Conservation (phyloP, 2,113 vertebrate species). For the Hymenochirus boettgeri region DNA sequence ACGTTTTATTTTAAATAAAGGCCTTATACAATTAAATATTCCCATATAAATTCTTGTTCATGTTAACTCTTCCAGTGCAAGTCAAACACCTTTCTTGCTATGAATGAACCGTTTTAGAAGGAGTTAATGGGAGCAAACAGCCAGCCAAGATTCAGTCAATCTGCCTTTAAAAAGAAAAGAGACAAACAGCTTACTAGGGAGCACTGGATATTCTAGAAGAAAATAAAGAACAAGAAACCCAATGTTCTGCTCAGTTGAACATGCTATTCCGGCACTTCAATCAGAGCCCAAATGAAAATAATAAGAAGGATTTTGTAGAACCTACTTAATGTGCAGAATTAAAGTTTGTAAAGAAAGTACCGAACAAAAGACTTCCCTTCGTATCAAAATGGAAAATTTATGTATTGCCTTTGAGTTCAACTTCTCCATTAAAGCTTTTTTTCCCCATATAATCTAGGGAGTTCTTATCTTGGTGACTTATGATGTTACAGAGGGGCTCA, state of each 20-base stretch:
- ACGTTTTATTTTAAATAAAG: too few relatives aligned
- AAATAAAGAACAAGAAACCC: not conserved
- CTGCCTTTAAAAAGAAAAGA: not conserved
- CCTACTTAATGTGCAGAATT: conserved; percentile 56
- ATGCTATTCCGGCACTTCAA: conserved; percentile 16
- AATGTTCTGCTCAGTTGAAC: not conserved
- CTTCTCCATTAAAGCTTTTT: conserved; percentile 97
- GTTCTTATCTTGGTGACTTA: conserved; percentile 98
- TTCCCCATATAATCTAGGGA: conserved; percentile 93
- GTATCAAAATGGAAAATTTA: conserved; percentile 93
- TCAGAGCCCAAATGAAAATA: conserved; percentile 15
- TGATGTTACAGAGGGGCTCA: conserved; percentile 87
- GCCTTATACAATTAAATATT: too few relatives aligned
- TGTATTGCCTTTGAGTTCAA: conserved; percentile 97
- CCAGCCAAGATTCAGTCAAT: not conserved
- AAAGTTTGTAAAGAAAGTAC: conserved; percentile 84
- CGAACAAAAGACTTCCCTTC: conserved; percentile 79
- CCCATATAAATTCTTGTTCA: too few relatives aligned
- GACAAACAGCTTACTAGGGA: conserved; percentile 3
- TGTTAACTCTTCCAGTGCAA: too few relatives aligned
- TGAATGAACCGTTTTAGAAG: not conserved
- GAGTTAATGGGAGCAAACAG: not conserved
- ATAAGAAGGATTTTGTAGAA: conserved; percentile 29
- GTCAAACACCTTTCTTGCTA: too few relatives aligned
- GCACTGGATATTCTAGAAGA: not conserved